Evolutionary conservation across 37 sponge, comb jelly and placozoan species (phyloP).

Genomic region (Dysidea cf. avara): DNA sequence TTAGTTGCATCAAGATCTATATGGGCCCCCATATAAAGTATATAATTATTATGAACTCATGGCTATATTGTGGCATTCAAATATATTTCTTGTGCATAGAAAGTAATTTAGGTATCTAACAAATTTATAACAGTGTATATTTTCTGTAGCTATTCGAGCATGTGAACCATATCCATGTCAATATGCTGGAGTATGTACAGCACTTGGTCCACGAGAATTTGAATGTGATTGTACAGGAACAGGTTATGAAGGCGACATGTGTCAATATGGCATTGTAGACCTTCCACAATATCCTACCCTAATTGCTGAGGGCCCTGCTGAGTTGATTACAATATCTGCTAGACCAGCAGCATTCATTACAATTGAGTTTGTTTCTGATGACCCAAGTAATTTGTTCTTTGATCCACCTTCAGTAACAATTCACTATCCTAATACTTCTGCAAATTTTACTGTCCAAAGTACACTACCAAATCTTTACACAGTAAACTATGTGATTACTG

Average conservation of each 20-base stretch:
- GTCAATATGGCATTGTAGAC: conserved; percentile 9
- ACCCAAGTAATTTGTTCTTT: background rate
- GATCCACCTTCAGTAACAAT: conserved; percentile 2
- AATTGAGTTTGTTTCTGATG: background rate
- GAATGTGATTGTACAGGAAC: conserved; percentile 13
- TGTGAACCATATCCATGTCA: conserved; percentile 22
- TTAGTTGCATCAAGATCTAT: too few species aligned
- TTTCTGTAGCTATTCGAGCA: conserved; percentile 18
- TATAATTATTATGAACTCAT: too few species aligned
- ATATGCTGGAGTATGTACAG: conserved; percentile 12
- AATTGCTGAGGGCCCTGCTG: background rate
- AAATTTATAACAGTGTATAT: too few species aligned
- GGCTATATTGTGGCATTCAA: too few species aligned
- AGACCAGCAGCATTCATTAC: conserved; percentile 1
- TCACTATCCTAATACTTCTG: background rate
- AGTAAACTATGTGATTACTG: conserved; percentile 2
- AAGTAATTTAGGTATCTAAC: too few species aligned
- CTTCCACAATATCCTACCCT: background rate
- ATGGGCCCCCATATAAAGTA: too few species aligned
- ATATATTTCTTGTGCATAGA: too few species aligned
- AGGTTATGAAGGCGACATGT: conserved; percentile 15
- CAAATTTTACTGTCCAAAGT: background rate
- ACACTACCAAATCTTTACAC: too few species aligned
- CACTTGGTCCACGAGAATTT: background rate
- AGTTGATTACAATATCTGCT: conserved; percentile 1